Evolutionary conservation across 2,797 vertebrate genomes (phyloP).

Genomic region (Monodelphis domestica): DNA sequence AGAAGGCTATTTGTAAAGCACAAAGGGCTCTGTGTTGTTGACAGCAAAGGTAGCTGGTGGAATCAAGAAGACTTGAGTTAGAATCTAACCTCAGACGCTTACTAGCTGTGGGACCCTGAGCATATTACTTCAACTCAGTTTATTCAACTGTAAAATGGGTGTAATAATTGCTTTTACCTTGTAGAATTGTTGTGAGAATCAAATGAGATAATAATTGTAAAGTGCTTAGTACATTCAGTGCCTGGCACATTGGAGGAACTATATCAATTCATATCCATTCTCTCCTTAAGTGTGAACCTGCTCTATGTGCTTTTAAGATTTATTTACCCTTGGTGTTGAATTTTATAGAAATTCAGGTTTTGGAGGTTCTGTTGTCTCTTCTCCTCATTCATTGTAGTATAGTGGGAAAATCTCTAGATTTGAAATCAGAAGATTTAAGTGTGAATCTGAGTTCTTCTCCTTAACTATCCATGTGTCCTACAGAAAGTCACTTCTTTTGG

Average conservation of each 20-base stretch:
- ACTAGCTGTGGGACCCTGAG: background rate
- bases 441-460: background rate
- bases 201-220: background rate
- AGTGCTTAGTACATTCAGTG: background rate
- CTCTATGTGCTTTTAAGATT: background rate
- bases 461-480: background rate
- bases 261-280: background rate
- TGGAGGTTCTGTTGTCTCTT: background rate
- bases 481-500: background rate
- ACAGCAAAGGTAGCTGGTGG: background rate
- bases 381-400: background rate
- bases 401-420: background rate
- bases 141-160: background rate
- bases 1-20: background rate
- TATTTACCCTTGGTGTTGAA: background rate
- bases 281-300: background rate
- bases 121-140: background rate
- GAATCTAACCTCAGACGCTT: background rate
- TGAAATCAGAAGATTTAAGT: background rate
- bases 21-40: background rate
- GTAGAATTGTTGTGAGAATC: background rate
- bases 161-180: background rate
- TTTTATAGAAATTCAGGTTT: background rate
- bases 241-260: background rate
- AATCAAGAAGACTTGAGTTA: background rate